phyloP scores from a whole-genome alignment of 2,888 invertebrate genomes.

The Apocheima hispidaria region DNA sequence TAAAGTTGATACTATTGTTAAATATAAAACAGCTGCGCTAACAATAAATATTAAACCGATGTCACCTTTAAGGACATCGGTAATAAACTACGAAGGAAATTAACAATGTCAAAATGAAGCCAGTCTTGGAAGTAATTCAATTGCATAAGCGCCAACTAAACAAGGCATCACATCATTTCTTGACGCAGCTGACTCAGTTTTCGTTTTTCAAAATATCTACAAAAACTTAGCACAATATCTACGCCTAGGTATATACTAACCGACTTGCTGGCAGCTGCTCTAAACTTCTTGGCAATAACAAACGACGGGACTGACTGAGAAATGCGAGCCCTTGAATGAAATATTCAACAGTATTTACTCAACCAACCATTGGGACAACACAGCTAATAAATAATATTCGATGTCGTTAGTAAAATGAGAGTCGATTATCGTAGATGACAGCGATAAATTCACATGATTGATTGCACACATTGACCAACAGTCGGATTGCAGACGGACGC shows the following conservation, averaged over 20 bases:
- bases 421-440: conserved; percentile 31
- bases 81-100: conserved; percentile 22
- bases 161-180: conserved; percentile 48
- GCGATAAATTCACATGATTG: conserved; percentile 24
- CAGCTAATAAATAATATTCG: conserved; percentile 21
- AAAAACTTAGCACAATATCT: conserved; percentile 50
- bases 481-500: conserved; percentile 12
- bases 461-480: conserved; percentile 35
- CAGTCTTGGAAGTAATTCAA: conserved; percentile 65
- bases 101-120: conserved; percentile 24
- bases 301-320: conserved; percentile 33
- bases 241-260: conserved; percentile 41
- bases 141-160: conserved; percentile 73
- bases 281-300: conserved; percentile 70
- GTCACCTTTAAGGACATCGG: conserved; percentile 26
- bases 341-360: conserved; percentile 23
- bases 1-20: conserved; percentile 14
- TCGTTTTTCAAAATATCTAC: conserved; percentile 60
- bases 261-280: conserved; percentile 67
- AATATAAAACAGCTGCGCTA: conserved; percentile 27
- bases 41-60: conserved; percentile 29
- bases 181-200: conserved; percentile 62
- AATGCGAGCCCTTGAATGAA: conserved; percentile 36
- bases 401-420: conserved; percentile 21
- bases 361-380: conserved; percentile 14